Percentiles rank a stretch among this genome's conserved stretches.
These are phyloP conservation scores for Lasiommata megera DNA, from an alignment of 2,888 invertebrate species.

Conservation along the genomic window DNA sequence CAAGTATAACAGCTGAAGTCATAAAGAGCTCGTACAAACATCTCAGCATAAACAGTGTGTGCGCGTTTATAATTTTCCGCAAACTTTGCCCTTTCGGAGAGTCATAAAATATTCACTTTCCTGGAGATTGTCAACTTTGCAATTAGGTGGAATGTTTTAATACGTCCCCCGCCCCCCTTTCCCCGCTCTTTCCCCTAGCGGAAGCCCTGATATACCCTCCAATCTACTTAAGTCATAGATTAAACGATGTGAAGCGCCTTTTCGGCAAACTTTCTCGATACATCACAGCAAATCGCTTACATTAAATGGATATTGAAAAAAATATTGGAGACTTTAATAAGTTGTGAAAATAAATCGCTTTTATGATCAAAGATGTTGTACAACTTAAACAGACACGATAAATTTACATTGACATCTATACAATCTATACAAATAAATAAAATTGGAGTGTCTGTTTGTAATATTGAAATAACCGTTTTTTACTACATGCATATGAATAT, in stretches of 20 bases:
- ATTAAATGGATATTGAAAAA: constrained; percentile 5
- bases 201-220: constrained; percentile 13
- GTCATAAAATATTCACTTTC: constrained; percentile 33
- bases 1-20: neutral
- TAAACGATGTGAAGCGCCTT: constrained; percentile 4
- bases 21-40: constrained; percentile 2
- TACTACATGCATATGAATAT: too few species aligned
- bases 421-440: too few species aligned
- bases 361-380: neutral
- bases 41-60: constrained; percentile 10
- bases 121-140: constrained; percentile 47
- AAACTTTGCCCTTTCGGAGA: constrained; percentile 14
- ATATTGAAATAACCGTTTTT: too few species aligned
- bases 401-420: too few species aligned
- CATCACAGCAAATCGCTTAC: neutral
- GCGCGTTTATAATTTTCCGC: neutral
- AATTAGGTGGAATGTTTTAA: constrained; percentile 47
- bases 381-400: neutral
- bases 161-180: constrained; percentile 12
- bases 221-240: constrained; percentile 25
- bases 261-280: neutral
- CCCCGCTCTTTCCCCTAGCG: neutral
- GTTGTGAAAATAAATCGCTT: neutral
- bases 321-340: neutral
- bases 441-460: too few species aligned